These are phyloP conservation scores for Corydoras maculifer DNA, from an alignment of 2,113 vertebrate species.

Conservation along the genomic window DNA sequence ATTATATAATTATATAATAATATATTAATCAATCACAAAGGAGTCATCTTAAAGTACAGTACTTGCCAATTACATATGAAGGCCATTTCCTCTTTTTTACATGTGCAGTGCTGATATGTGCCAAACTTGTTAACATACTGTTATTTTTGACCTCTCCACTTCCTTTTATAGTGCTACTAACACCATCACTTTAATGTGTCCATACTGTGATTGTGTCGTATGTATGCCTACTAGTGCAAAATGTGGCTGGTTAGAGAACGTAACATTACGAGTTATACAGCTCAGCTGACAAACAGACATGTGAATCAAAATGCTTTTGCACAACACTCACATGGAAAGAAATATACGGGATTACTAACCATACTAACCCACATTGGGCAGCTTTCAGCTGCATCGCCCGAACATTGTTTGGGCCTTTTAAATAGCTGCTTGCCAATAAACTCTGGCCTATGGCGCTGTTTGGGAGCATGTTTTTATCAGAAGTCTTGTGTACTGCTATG, in stretches of 20 bases:
- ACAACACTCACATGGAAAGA: slow-evolving; percentile 1
- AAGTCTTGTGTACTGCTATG: slow-evolving; percentile 31
- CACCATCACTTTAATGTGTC: slow-evolving; percentile 33
- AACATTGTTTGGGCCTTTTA: slow-evolving; percentile 31
- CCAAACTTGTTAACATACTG: slow-evolving; percentile 14
- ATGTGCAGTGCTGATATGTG: neutral
- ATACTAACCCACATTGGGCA: slow-evolving; percentile 16
- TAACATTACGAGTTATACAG: slow-evolving; percentile 57
- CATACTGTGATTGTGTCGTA: slow-evolving; percentile 35
- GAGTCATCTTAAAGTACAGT: no score
- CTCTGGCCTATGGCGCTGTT: slow-evolving; percentile 34
- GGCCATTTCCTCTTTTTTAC: neutral
- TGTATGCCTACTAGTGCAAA: slow-evolving; percentile 50
- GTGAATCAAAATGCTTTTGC: slow-evolving; percentile 13
- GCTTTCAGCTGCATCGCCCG: slow-evolving; percentile 8
- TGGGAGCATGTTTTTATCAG: slow-evolving; percentile 39
- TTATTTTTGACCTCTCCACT: slow-evolving; percentile 20
- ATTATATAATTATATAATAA: no score
- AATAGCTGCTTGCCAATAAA: slow-evolving; percentile 27
- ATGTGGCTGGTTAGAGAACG: slow-evolving; percentile 48
- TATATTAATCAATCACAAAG: no score
- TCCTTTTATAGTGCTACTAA: slow-evolving; percentile 19
- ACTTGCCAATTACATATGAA: no score
- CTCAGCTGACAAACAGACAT: slow-evolving; percentile 51
- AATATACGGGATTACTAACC: slow-evolving; percentile 17